phyloP scores from a whole-genome alignment of 2,113 vertebrate genomes.

The Malurus alboscapulatus region DNA sequence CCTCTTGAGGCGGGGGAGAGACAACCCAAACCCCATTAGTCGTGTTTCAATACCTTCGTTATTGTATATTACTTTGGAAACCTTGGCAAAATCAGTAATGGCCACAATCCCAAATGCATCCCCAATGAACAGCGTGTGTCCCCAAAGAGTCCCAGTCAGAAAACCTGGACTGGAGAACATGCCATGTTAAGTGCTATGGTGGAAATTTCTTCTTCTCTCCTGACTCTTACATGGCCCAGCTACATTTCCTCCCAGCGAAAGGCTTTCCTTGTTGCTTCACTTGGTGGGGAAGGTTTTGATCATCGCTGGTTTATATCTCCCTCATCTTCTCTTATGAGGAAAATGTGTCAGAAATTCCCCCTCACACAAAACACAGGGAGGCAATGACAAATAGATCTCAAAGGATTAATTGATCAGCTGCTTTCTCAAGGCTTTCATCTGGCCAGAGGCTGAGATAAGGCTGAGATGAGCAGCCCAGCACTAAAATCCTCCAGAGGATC shows the following conservation, averaged over 20 bases:
- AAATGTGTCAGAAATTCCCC: neutral
- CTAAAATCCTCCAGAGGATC: neutral
- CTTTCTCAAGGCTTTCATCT: slow-evolving; percentile 2
- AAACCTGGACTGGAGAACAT: neutral
- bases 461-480: neutral
- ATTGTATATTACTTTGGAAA: neutral
- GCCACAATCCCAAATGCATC: neutral
- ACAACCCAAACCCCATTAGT: neutral
- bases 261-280: neutral
- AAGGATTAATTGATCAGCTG: neutral
- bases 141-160: neutral
- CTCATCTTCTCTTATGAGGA: slow-evolving; percentile 2
- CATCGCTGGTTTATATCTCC: neutral
- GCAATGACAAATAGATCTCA: neutral
- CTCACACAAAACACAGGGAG: neutral
- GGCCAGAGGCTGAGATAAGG: neutral
- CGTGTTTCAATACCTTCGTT: neutral
- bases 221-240: neutral
- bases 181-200: neutral
- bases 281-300: neutral
- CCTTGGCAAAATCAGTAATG: neutral
- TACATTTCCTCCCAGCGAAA: neutral
- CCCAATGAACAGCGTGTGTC: neutral
- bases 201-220: neutral
- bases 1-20: neutral